These are phyloP conservation scores for Syngnathus scovelli DNA, from an alignment of 2,113 vertebrate genomes.

Conservation along the genomic window DNA sequence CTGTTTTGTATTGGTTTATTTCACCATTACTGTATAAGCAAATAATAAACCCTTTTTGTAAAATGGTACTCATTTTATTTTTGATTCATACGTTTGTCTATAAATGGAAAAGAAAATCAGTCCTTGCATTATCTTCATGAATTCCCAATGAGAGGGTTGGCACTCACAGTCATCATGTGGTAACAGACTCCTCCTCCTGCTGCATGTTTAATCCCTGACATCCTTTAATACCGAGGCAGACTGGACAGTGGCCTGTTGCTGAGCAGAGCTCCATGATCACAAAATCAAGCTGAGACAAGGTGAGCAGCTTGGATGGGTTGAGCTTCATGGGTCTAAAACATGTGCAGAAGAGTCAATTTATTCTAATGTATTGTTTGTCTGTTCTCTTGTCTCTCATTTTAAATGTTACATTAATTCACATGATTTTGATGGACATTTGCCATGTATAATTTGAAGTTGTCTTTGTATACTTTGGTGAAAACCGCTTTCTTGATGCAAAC, in stretches of 20 bases:
- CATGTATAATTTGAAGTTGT: background rate
- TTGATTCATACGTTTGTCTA: background rate
- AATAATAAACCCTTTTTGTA: background rate
- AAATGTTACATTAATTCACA: background rate
- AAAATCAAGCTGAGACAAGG: conserved; percentile 13
- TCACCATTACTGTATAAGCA: too few species aligned
- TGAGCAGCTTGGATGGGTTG: conserved; percentile 5
- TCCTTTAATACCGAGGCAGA: conserved; percentile 47
- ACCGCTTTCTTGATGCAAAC: background rate
- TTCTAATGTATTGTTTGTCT: background rate
- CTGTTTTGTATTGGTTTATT: too few species aligned
- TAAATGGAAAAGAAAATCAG: background rate
- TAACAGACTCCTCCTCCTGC: conserved; percentile 54
- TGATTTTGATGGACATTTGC: background rate
- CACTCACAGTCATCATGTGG: conserved; percentile 49
- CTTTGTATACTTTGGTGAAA: background rate
- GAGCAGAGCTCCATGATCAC: background rate
- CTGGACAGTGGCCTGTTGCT: conserved; percentile 7
- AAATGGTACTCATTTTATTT: background rate
- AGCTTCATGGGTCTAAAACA: conserved; percentile 9
- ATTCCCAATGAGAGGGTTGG: conserved; percentile 15
- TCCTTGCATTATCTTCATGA: background rate
- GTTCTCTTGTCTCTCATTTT: background rate
- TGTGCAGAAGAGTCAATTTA: background rate
- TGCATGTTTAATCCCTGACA: conserved; percentile 50